A percentile compares a stretch with the other conserved stretches of the same genome.
These are phyloP conservation scores for Pocota personata DNA, from an alignment of 2,888 invertebrate species.

Conservation along the genomic window DNA sequence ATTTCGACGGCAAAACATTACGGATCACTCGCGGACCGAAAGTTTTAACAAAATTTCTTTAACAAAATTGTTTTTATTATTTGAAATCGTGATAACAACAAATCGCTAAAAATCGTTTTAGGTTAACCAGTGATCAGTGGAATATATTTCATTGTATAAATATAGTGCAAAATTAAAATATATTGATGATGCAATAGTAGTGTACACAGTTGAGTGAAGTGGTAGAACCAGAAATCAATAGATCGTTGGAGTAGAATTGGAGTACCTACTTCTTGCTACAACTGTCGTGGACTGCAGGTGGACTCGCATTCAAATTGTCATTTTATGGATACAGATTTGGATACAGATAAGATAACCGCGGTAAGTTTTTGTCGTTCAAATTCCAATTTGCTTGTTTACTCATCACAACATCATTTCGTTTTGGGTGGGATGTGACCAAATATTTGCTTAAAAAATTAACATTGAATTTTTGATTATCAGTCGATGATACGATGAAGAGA, in stretches of 20 bases:
- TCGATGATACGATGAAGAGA: not conserved
- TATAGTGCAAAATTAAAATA: constrained; percentile 1
- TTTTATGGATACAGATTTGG: constrained; percentile 66
- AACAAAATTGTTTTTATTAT: not conserved
- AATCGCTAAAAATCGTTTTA: not conserved
- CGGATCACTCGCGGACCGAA: constrained; percentile 24
- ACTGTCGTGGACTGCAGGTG: not conserved
- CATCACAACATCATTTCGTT: not conserved
- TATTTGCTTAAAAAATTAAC: constrained; percentile 26
- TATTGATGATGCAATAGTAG: constrained; percentile 45
- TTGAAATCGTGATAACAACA: constrained; percentile 24
- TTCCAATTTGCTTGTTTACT: not conserved
- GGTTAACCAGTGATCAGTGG: not conserved
- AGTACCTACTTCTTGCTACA: not conserved
- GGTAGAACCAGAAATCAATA: constrained; percentile 24
- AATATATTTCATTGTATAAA: not conserved
- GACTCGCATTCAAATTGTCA: constrained; percentile 7
- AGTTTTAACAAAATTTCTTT: not conserved
- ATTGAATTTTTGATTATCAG: not conserved
- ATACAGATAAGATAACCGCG: constrained; percentile 41
- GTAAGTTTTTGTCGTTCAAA: constrained; percentile 9
- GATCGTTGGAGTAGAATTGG: not conserved
- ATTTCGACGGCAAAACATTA: constrained; percentile 39
- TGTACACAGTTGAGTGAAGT: constrained; percentile 14
- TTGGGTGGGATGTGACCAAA: constrained; percentile 6